These are phyloP conservation scores for Quadriops clusia DNA, from an alignment of 2,888 invertebrate species.

Conservation along the genomic window DNA sequence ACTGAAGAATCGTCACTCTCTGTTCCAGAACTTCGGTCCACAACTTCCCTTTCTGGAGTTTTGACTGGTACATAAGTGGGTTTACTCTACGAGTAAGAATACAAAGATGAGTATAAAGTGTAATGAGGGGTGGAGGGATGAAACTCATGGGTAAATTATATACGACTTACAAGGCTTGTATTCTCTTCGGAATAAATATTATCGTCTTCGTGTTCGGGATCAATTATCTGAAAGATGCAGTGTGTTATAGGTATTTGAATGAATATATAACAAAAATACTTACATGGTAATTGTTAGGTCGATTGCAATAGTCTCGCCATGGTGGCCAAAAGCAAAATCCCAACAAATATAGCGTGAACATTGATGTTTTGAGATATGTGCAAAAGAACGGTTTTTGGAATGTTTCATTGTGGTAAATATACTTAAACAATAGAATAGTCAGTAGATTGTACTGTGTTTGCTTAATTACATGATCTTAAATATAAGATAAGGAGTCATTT, in stretches of 20 bases:
- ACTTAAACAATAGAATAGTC: slow-evolving; percentile 48
- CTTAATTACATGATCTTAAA: too few relatives aligned
- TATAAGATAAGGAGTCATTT: too few relatives aligned
- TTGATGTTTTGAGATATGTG: slow-evolving; percentile 88
- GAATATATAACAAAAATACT: slow-evolving; percentile 21
- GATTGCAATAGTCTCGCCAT: slow-evolving; percentile 71
- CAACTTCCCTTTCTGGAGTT: slow-evolving; percentile 43
- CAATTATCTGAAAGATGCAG: slow-evolving; percentile 47
- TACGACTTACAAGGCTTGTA: slow-evolving; percentile 47
- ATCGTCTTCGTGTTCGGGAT: slow-evolving; percentile 68
- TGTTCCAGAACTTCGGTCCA: slow-evolving; percentile 52
- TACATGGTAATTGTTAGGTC: slow-evolving; percentile 58
- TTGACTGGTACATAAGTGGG: slow-evolving; percentile 87
- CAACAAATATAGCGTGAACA: slow-evolving; percentile 84
- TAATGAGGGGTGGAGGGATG: neutral
- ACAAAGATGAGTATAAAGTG: slow-evolving; percentile 19
- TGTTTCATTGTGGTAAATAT: slow-evolving; percentile 70
- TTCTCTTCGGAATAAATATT: slow-evolving; percentile 60
- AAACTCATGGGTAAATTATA: slow-evolving; percentile 3
- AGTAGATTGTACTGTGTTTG: too few relatives aligned
- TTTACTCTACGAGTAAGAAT: slow-evolving; percentile 53
- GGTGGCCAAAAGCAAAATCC: slow-evolving; percentile 83
- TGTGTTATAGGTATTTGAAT: slow-evolving; percentile 7
- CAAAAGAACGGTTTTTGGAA: slow-evolving; percentile 92
- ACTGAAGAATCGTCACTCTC: slow-evolving; percentile 79